These are phyloP conservation scores for Chionis minor DNA, from an alignment of 2,113 vertebrate species.

Conservation along the genomic window DNA sequence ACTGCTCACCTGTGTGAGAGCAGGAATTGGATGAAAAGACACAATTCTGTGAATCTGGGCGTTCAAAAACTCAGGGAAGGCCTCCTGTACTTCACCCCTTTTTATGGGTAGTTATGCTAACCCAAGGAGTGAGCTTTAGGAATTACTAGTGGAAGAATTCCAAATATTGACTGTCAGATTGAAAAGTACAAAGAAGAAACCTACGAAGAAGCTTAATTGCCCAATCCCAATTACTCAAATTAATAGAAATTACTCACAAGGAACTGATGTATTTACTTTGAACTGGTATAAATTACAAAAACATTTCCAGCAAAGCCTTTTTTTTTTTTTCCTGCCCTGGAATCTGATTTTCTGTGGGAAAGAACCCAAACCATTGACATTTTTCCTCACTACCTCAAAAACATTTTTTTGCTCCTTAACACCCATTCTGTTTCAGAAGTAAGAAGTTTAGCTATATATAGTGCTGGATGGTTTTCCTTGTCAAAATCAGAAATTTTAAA, in stretches of 20 bases:
- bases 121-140: background rate
- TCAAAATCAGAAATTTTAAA: background rate
- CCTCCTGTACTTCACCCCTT: background rate
- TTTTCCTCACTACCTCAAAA: background rate
- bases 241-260: background rate
- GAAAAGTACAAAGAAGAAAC: background rate
- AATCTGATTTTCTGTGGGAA: background rate
- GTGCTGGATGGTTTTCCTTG: background rate
- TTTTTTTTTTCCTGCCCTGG: background rate
- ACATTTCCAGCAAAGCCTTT: background rate
- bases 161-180: background rate
- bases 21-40: background rate
- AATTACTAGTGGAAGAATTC: background rate
- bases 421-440: background rate
- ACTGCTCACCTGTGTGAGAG: background rate
- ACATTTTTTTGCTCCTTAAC: background rate
- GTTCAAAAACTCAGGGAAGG: background rate
- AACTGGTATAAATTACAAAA: background rate
- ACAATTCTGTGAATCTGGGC: background rate
- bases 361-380: accelerated
- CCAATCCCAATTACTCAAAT: background rate
- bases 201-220: background rate
- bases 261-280: background rate
- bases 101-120: background rate
- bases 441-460: background rate